Evolutionary conservation across 2,888 invertebrate genomes (phyloP).

Genomic region (Tenthredo amoena): DNA sequence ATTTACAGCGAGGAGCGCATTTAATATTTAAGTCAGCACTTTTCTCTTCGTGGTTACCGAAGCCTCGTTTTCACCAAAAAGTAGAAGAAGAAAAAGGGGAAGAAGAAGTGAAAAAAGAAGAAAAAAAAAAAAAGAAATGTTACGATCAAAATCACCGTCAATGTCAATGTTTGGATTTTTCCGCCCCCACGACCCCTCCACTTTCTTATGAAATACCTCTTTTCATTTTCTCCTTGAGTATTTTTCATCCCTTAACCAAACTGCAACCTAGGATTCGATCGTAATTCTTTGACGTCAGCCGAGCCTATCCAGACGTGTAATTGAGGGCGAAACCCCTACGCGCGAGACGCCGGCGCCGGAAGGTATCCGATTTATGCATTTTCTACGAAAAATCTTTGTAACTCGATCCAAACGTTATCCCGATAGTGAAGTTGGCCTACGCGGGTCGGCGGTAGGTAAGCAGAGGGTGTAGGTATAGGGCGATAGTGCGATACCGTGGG

Average conservation of each 20-base stretch:
- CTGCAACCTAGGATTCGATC: conserved; percentile 13
- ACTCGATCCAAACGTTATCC: conserved; percentile 46
- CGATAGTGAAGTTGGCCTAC: conserved; percentile 43
- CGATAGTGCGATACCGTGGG: conserved; percentile 65
- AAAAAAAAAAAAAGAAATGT: not conserved
- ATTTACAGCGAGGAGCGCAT: conserved; percentile 52
- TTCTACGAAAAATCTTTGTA: conserved; percentile 44
- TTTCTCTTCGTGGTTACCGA: conserved; percentile 44
- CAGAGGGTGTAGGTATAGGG: conserved; percentile 48
- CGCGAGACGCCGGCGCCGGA: conserved; percentile 5
- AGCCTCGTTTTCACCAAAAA: conserved; percentile 7
- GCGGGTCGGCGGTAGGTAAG: not conserved
- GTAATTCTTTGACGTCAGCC: conserved; percentile 48
- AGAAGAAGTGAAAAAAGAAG: not conserved
- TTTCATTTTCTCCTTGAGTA: not conserved
- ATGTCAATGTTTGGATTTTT: not conserved
- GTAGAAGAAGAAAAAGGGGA: not conserved
- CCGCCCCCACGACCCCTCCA: not conserved
- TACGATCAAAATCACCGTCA: conserved; percentile 27
- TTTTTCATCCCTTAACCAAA: conserved; percentile 1
- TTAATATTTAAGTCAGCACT: conserved; percentile 57
- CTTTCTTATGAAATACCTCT: not conserved
- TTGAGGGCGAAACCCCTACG: conserved; percentile 37
- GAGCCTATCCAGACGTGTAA: conserved; percentile 48
- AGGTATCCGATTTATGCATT: conserved; percentile 47